Percentiles rank a stretch among this genome's conserved stretches.
Evolutionary conservation across 2,888 invertebrate species (phyloP).

Genomic region (Synergus laeviventris): DNA sequence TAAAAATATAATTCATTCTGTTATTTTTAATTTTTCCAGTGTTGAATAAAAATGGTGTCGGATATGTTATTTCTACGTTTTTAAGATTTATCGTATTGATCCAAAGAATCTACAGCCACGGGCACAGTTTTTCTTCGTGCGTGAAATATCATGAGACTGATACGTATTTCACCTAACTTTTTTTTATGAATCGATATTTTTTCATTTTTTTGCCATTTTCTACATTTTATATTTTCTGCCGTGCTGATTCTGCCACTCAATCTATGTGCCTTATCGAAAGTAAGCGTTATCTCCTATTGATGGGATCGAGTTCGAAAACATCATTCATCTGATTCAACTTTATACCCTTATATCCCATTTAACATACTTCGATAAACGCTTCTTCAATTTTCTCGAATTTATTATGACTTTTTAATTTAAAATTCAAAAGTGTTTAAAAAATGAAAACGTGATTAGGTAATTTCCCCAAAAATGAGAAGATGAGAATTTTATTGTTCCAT

Average conservation of each 20-base stretch:
- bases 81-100: slow-evolving; percentile 1
- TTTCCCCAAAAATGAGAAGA: not conserved
- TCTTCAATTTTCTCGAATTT: not conserved
- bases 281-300: not conserved
- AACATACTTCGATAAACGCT: too few species aligned
- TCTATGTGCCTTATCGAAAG: not conserved
- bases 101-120: not conserved
- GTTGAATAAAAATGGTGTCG: not conserved
- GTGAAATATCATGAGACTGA: not conserved
- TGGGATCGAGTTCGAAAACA: not conserved
- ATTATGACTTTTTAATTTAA: too few species aligned
- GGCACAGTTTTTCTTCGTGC: slow-evolving; percentile 7
- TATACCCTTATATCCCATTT: not conserved
- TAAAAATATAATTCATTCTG: not conserved
- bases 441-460: too few species aligned
- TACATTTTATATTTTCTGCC: not conserved
- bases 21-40: not conserved
- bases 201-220: not conserved
- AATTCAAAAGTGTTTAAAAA: too few species aligned
- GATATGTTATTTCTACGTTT: not conserved
- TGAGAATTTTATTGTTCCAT: not conserved
- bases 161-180: not conserved
- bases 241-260: not conserved
- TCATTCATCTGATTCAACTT: not conserved
- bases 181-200: not conserved